Conservation (phyloP, 1,140 invertebrate genomes). For the Batillaria attramentaria region DNA sequence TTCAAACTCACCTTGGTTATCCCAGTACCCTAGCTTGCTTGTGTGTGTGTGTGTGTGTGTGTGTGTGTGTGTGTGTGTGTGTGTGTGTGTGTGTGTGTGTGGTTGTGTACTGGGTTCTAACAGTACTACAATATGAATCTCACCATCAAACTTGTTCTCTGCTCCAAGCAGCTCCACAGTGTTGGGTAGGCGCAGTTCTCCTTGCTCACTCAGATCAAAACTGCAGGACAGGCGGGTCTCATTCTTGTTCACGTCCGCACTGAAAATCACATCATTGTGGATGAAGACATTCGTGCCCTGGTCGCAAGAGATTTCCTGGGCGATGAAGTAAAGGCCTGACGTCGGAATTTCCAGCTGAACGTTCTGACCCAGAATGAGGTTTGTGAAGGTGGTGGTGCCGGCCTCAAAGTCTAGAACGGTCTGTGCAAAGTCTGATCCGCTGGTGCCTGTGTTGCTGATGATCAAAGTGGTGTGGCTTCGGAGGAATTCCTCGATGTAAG, state of each 20-base stretch:
- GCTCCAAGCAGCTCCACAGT: slow-evolving; percentile 54
- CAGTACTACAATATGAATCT: no score
- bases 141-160: slow-evolving; percentile 57
- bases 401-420: slow-evolving; percentile 28
- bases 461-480: slow-evolving; percentile 37
- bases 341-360: slow-evolving; percentile 41
- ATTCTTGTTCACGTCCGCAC: slow-evolving; percentile 50
- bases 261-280: slow-evolving; percentile 53
- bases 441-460: slow-evolving; percentile 46
- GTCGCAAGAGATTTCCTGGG: slow-evolving; percentile 50
- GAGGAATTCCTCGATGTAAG: slow-evolving; percentile 44
- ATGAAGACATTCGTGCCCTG: slow-evolving; percentile 44
- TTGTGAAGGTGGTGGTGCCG: slow-evolving; percentile 17
- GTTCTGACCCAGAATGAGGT: slow-evolving; percentile 19
- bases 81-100: no score
- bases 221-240: slow-evolving; percentile 57
- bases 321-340: slow-evolving; percentile 45
- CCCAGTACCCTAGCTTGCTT: no score
- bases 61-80: no score
- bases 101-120: no score
- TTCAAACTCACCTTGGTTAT: no score
- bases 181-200: slow-evolving; percentile 55
- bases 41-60: no score
- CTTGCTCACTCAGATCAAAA: slow-evolving; percentile 51
- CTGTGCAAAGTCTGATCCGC: slow-evolving; percentile 32